Conservation (phyloP, 2,113 vertebrate genomes). For the Eulemur macaco region DNA sequence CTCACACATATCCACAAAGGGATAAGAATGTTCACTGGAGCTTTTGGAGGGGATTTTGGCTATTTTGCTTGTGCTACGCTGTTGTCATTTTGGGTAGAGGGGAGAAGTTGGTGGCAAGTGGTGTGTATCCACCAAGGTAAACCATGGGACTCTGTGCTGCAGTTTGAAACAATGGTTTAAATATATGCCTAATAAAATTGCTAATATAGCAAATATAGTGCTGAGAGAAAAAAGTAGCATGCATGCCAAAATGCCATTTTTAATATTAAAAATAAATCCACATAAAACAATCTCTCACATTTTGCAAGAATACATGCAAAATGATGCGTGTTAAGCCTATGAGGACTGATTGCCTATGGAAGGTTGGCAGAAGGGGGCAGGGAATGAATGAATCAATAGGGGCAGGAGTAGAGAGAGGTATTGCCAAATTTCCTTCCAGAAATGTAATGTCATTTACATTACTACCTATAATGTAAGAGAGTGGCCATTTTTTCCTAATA, state of each 20-base stretch:
- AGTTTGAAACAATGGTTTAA: not conserved
- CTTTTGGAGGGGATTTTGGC: not conserved
- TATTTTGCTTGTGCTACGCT: not conserved
- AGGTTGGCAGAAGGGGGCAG: not conserved
- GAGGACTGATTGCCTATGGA: not conserved
- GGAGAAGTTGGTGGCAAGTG: not conserved
- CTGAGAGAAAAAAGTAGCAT: not conserved
- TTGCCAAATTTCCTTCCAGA: not conserved
- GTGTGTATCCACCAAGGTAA: not conserved
- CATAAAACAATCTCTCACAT: not conserved
- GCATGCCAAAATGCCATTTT: not conserved
- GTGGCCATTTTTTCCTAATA: not conserved
- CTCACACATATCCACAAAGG: not conserved
- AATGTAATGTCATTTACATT: not conserved
- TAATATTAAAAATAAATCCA: not conserved
- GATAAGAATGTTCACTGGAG: not conserved
- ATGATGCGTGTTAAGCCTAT: not conserved
- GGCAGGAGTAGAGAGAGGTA: not conserved
- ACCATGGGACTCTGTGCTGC: not conserved
- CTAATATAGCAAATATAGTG: not conserved
- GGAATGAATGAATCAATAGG: not conserved
- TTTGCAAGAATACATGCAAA: constrained; percentile 12
- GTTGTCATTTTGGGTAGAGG: not conserved
- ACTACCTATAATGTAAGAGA: not conserved
- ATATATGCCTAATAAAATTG: not conserved